Evolutionary conservation across 2,888 invertebrate species (phyloP), one percentile per base, ranked within the genome.

Genomic region (Platypus cylindrus): DNA sequence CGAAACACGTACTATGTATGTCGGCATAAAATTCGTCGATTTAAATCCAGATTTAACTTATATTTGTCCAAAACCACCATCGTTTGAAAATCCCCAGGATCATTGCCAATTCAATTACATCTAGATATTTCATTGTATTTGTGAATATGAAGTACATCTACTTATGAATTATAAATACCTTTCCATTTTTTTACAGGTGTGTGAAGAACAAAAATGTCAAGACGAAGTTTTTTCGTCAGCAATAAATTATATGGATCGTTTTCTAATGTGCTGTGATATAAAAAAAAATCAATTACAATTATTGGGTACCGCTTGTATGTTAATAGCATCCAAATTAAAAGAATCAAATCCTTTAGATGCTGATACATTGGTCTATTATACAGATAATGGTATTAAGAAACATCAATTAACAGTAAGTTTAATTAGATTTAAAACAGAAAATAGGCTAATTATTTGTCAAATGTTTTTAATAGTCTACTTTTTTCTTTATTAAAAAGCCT

Each of bases 181-280:
- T n/a, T n/a, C n/a, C n/a, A n/a, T n/a, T 17, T 40, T 13, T 31
- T 67, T 64, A 29, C 70, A 93, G 93, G 89, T 95, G 49, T 93
- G 91, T 66, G 89, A 89, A 58, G 91, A 90, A 58, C 84, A 87
- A 59, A 76, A 78, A 52, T 85, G 90, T 58, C 90, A 91, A 64
- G 86, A 89, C 58, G 89, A 90, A 60, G 91, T 95, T 46, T 93
- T 93, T 60, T 79, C 86, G 28, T 67, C 95, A 56, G 85, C 95
- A 35, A 80, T 93, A 63, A 86, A 85, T 59, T 89, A 85, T 65
- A 67, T 97, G 71, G 94, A 95, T 67, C 76, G 94, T 58, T 91
- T 93, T 70, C 71, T 95, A 52, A 81, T 82, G 56, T 73, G 77
- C 41, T 83, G 83, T 59, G 72, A 75, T 40, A 83, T 93, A 55